Base-by-base conservation (phyloP, 2,797 vertebrate species). In the Darevskia nairensis region DNA sequence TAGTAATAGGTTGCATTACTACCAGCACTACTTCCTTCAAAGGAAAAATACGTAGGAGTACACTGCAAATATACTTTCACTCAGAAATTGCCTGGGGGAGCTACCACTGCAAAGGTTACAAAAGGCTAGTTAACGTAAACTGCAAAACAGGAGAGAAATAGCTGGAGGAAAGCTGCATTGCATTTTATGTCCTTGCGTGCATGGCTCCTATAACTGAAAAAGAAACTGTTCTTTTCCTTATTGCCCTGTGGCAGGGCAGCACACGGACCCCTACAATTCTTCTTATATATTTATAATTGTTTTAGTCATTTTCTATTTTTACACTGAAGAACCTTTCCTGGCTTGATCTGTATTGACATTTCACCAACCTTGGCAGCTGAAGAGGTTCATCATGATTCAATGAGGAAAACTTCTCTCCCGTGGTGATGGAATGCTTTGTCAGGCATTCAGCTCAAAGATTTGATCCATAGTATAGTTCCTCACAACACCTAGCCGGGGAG, bases 401-500 rank as follows among this genome's bases (percentile, higher is more conserved):
- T 1, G 79, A 88, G 32, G 44, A 91, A 86, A 80, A 17, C 1
- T 35, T 86, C 88, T 86, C 80, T 82, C 78, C 41, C 39, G 29
- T 79, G 84, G 17, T 0, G 84, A 88, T 87, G 72, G 69, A 80
- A 41, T n/a, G 69, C 74, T 85, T 83, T 85, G 44, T 80, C 80
- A 78, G 23, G 10, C 0, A 50, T 69, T 90, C 41, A 68, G 78
- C 81, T 87, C 61, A 79, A 87, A 68, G 15, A 17, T 46, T 77
- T 89, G 85, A 84, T 86, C 59, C 77, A 82, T 89, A 9, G 7
- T 86, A 80, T 90, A 71, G 32, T 0, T 69, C 46, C 82, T 82
- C 77, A 92, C 85, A 94, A 80, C 89, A 88, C 89, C 29, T 88
- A 11, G 0, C 68, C 82, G 90, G 77, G 90, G 80, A 27, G 90